A percentile compares a stretch with the other conserved stretches of the same genome.
phyloP scores from a whole-genome alignment of 2,888 invertebrate genomes.

The Anarsia innoxiella region DNA sequence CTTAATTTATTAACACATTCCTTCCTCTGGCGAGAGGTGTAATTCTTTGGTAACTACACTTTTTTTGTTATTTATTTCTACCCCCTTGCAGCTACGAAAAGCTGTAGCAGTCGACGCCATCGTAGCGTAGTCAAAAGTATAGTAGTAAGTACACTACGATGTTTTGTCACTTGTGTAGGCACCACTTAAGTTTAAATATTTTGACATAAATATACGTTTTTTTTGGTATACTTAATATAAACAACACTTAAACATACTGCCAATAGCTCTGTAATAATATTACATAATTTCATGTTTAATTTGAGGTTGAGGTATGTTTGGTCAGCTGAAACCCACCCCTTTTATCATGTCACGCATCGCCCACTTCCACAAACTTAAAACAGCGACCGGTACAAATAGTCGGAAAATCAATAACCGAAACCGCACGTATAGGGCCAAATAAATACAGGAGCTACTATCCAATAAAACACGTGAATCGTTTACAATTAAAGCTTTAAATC shows the following conservation, averaged over 20 bases:
- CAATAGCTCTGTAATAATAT: too few species aligned
- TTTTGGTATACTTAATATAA: too few species aligned
- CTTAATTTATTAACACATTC: slow-evolving; percentile 74
- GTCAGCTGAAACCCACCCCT: slow-evolving; percentile 8
- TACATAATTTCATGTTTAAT: too few species aligned
- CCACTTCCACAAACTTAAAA: slow-evolving; percentile 35
- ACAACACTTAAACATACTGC: too few species aligned
- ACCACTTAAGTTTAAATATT: too few species aligned
- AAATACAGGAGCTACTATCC: slow-evolving; percentile 67
- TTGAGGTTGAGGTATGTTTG: neutral
- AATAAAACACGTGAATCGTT: slow-evolving; percentile 74
- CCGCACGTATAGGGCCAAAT: slow-evolving; percentile 61
- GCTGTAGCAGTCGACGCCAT: slow-evolving; percentile 24
- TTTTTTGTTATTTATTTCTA: too few species aligned
- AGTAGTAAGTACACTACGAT: neutral
- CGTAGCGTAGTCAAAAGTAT: slow-evolving; percentile 12
- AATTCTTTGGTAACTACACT: slow-evolving; percentile 53
- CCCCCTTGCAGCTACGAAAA: slow-evolving; percentile 44
- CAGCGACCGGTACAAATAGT: slow-evolving; percentile 38
- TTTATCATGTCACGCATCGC: slow-evolving; percentile 32
- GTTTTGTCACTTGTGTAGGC: too few species aligned
- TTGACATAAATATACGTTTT: too few species aligned
- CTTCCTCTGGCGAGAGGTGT: slow-evolving; percentile 45
- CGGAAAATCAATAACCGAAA: slow-evolving; percentile 67
- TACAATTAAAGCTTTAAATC: slow-evolving; percentile 76